Evolutionary conservation across 2,888 invertebrate species (phyloP).

Genomic region (Dryococelus australis): DNA sequence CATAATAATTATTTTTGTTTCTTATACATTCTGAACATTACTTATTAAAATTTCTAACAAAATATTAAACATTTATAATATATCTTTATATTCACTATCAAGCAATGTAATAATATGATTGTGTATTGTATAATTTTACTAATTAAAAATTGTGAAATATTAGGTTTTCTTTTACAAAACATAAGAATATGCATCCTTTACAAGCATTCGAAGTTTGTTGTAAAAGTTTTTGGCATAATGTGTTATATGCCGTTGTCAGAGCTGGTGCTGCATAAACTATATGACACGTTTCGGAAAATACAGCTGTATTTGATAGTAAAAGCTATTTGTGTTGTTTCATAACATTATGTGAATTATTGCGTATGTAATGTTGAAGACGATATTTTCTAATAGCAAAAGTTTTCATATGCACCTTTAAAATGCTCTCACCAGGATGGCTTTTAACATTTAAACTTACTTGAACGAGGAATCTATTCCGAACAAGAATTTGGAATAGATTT

Average conservation of each 20-base stretch:
- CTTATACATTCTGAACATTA: background rate
- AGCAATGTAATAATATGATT: conserved; percentile 16
- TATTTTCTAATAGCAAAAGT: background rate
- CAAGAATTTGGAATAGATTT: background rate
- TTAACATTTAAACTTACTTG: background rate
- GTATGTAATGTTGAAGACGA: background rate
- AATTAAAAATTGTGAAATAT: background rate
- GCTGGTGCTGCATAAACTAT: background rate
- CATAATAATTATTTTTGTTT: background rate
- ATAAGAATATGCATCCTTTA: background rate
- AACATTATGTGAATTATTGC: background rate
- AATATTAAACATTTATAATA: conserved; percentile 16
- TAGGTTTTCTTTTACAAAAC: background rate
- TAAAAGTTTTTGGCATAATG: background rate
- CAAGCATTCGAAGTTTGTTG: background rate
- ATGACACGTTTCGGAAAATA: background rate
- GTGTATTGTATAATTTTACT: background rate
- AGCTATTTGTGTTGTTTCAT: background rate
- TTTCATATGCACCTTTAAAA: background rate
- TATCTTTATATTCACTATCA: background rate
- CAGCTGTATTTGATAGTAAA: background rate
- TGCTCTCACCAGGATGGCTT: background rate
- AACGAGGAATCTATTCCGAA: background rate
- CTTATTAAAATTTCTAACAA: conserved; percentile 10
- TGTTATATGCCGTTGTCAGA: background rate